Evolutionary conservation across 2,113 vertebrate species (phyloP).

Genomic region (Carollia perspicillata): DNA sequence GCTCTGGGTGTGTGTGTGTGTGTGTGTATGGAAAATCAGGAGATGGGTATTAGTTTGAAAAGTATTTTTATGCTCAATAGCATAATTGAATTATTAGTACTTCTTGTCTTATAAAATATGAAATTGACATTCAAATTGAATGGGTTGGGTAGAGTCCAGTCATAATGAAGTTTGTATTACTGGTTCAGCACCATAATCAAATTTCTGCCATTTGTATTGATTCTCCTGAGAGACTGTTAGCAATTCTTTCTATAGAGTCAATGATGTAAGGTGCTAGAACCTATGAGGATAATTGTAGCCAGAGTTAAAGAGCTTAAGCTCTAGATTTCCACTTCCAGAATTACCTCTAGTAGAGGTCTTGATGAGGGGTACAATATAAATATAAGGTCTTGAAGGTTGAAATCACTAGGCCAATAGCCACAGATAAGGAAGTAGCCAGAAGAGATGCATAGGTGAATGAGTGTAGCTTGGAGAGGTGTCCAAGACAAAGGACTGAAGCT

Average conservation of each 20-base stretch:
- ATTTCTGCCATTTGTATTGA: neutral
- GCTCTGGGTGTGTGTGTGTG: neutral
- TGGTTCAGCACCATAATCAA: neutral
- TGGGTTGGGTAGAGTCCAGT: neutral
- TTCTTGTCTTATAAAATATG: slow-evolving; percentile 9
- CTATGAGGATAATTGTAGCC: neutral
- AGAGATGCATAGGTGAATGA: neutral
- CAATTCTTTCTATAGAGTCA: neutral
- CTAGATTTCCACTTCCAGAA: neutral
- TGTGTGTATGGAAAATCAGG: neutral
- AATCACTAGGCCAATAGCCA: neutral
- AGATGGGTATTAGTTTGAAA: neutral
- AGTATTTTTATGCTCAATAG: neutral
- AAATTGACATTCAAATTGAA: neutral
- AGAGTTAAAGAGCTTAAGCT: neutral
- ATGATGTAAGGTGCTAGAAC: neutral
- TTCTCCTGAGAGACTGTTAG: neutral
- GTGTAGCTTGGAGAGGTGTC: neutral
- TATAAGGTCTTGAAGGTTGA: neutral
- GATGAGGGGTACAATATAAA: neutral
- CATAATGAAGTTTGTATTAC: neutral
- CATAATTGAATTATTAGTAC: neutral
- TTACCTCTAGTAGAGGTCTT: neutral
- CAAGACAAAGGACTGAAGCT: neutral
- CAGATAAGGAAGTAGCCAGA: neutral